Base-by-base conservation (phyloP, 2,888 invertebrate genomes). In the Cotesia congregata region DNA sequence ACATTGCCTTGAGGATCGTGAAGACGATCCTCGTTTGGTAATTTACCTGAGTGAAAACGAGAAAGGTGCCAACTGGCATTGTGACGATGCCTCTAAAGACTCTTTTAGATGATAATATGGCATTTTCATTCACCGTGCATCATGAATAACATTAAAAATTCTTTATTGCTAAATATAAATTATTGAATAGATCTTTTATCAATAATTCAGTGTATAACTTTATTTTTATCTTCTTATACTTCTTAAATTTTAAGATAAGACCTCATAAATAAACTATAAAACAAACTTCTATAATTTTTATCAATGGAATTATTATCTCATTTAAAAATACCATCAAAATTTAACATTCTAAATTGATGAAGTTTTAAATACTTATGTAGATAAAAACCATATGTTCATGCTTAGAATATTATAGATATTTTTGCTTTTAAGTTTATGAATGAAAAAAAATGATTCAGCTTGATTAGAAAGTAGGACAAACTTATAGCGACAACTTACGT, bases 391-490 rank as follows among this genome's bases (percentile, higher is more conserved):
- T 60, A 71, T 71, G 30, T 30, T 4, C 30, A 61, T 20, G 6
- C 30, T 69, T 71, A 6, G 70, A 71, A 61, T 71, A n/a, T 38
- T 61, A 38, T 60, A 61, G 15, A 4, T 50, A 38, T 71, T 71
- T 61, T 71, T 71, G 60, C n/a, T 15, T 30, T n/a, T 15, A 60
- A 61, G 15, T 71, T 59, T 60, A 38, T 6, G 30, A 65, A 30
- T 30, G 30, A 65, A 72, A 65, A 67, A 39, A 76, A 79, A 61
- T 78, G 83, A 79, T 83, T 85, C 82, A 80, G 84, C 85, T 85
- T 87, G 85, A 86, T 87, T 86, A 86, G 87, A 88, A 88, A 87
- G 86, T 87, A 84, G 87, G 86, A 86, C 86, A 85, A 80, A 82
- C 80, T 83, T 82, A 83, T 85, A 81, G 82, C 77, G 74, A 75